Evolutionary conservation across 1,140 invertebrate species (phyloP).

Genomic region (Saccostrea cuccullata): DNA sequence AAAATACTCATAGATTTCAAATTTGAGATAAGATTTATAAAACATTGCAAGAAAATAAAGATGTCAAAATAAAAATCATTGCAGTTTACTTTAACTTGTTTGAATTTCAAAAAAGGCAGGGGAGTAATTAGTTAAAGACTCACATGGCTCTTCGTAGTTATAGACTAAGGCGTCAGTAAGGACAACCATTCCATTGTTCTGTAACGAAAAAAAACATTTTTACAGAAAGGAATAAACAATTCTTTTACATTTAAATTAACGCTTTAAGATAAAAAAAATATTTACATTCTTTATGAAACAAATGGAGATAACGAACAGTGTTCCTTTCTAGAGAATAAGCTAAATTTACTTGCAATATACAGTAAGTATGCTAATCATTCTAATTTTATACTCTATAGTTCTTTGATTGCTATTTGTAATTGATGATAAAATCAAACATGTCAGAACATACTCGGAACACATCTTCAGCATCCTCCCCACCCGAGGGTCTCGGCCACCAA

Average conservation of each 20-base stretch:
- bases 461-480: conserved; percentile 58
- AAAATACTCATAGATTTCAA: not conserved
- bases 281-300: no score
- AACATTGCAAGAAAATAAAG: not conserved
- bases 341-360: no score
- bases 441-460: conserved; percentile 59
- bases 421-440: not conserved
- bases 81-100: not conserved
- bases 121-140: conserved; percentile 42
- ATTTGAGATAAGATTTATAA: not conserved
- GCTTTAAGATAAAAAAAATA: no score
- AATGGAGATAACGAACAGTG: no score
- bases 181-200: conserved; percentile 71
- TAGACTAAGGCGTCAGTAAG: conserved; percentile 72
- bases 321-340: no score
- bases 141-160: conserved; percentile 62
- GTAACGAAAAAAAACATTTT: not conserved
- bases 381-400: no score
- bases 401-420: not conserved
- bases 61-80: not conserved
- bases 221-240: no score
- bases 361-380: no score
- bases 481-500: conserved; percentile 57
- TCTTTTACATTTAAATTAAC: no score
- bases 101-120: not conserved